Conservation (phyloP, 2,888 invertebrate genomes). For the Cheilosia vulpina region DNA sequence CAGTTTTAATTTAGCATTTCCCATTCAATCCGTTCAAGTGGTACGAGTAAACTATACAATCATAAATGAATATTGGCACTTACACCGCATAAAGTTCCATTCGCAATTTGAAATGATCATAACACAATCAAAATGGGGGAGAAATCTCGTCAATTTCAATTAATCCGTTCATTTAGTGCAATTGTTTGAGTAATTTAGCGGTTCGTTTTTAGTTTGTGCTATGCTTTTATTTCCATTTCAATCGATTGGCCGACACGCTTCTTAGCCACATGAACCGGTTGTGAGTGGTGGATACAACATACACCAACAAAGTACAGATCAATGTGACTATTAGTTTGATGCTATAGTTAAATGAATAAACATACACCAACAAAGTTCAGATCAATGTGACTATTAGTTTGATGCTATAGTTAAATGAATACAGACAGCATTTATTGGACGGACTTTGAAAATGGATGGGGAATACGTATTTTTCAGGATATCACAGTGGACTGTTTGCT, state of each 20-base stretch:
- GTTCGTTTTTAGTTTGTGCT: neutral
- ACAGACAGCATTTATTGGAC: no score
- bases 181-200: conserved; percentile 44
- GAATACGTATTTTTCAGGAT: no score
- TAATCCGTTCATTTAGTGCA: conserved; percentile 55
- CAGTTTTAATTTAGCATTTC: neutral
- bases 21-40: no score
- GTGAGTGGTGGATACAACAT: no score
- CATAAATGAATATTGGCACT: conserved; percentile 11
- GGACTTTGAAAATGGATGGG: no score
- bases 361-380: no score
- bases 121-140: conserved; percentile 22
- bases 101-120: conserved; percentile 38
- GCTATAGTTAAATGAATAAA: no score
- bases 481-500: no score
- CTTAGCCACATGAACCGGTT: neutral
- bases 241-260: neutral
- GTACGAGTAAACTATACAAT: neutral
- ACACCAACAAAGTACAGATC: no score
- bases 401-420: no score
- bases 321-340: neutral
- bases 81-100: conserved; percentile 5
- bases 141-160: conserved; percentile 62
- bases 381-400: neutral
- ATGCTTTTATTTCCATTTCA: conserved; percentile 17